phyloP scores from a whole-genome alignment of 1,140 invertebrate genomes.

The Arctopsyche grandis region DNA sequence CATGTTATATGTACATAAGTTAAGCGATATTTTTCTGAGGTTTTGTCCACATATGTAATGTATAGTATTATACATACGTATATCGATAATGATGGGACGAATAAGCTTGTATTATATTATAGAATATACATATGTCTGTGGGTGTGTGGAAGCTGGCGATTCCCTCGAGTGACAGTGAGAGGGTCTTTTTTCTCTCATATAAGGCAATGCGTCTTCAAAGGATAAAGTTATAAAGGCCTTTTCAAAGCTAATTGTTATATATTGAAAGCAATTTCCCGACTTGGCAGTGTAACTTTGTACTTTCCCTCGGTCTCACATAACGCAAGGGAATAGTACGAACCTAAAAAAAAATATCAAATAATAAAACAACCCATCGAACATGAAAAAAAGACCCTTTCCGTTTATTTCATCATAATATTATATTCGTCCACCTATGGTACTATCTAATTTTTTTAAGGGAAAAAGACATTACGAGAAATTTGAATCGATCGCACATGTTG shows the following conservation, averaged over 20 bases:
- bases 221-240: slow-evolving; percentile 45
- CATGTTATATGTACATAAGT: no score
- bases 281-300: slow-evolving; percentile 22
- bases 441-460: no score
- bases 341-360: neutral
- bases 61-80: neutral
- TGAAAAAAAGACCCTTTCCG: no score
- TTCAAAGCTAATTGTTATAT: slow-evolving; percentile 48
- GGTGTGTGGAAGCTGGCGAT: neutral
- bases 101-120: no score
- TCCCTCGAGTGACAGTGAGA: slow-evolving; percentile 30
- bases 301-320: slow-evolving; percentile 11
- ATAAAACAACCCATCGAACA: no score
- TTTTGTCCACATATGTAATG: no score
- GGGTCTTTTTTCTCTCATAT: slow-evolving; percentile 26
- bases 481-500: no score
- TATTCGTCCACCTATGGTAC: no score
- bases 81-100: neutral
- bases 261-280: slow-evolving; percentile 44
- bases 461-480: no score
- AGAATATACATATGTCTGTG: no score
- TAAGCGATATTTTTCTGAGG: no score
- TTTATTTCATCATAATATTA: no score
- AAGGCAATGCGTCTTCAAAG: neutral
- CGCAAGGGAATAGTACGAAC: slow-evolving; percentile 9